These are phyloP conservation scores for Clarias gariepinus DNA, from an alignment of 2,113 vertebrate species.

Conservation along the genomic window DNA sequence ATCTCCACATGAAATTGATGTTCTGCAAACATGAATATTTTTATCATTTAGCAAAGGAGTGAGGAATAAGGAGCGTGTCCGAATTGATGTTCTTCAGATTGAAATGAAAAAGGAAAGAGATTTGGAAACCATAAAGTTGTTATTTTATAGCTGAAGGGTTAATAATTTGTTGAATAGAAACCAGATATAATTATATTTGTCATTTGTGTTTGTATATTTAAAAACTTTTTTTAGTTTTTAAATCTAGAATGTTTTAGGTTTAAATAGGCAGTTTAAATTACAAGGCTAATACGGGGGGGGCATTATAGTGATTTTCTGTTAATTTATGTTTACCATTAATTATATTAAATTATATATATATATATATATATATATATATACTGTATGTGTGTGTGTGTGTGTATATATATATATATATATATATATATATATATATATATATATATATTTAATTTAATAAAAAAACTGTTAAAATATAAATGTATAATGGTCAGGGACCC, in stretches of 20 bases:
- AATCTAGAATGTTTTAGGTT: background rate
- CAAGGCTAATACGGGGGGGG: background rate
- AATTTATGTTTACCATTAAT: background rate
- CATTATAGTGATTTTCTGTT: background rate
- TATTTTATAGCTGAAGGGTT: background rate
- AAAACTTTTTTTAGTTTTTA: background rate
- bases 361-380: no score
- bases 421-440: no score
- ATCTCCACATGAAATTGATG: conserved; percentile 31
- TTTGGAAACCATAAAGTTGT: background rate
- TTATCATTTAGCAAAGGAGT: conserved; percentile 17
- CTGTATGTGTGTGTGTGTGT: no score
- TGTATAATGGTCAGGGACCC: background rate
- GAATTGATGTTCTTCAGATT: background rate
- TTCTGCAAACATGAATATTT: conserved; percentile 25
- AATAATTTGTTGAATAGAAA: conserved; percentile 1
- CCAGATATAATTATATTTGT: background rate
- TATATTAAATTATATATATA: no score
- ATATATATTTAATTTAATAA: no score
- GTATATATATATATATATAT: no score
- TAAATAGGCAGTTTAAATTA: background rate
- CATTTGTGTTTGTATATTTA: background rate
- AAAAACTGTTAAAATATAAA: background rate
- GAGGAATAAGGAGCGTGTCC: background rate
- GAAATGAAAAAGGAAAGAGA: background rate